phyloP scores from a whole-genome alignment of 1,140 invertebrate genomes.

The Eufriesea mexicana region DNA sequence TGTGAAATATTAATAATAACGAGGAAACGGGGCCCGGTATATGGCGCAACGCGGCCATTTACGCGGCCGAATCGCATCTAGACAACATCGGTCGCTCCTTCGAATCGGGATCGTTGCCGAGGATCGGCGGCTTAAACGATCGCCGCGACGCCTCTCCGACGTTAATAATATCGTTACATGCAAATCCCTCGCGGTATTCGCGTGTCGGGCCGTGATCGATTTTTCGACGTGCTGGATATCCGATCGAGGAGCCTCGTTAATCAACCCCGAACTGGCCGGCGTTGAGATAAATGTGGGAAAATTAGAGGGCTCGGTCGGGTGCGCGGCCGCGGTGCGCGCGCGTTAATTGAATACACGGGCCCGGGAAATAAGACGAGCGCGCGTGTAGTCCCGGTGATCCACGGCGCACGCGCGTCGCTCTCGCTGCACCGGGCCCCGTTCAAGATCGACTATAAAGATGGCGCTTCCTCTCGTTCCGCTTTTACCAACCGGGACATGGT shows the following conservation, averaged over 20 bases:
- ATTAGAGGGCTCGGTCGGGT: constrained; percentile 10
- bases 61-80: constrained; percentile 4
- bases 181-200: constrained; percentile 50
- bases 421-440: background rate
- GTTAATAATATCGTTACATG: constrained; percentile 79
- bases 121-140: constrained; percentile 60
- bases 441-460: constrained; percentile 12
- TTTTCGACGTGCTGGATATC: background rate
- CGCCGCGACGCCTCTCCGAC: constrained; percentile 51
- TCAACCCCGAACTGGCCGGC: background rate
- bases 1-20: constrained; percentile 77
- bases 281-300: constrained; percentile 47
- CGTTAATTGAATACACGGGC: constrained; percentile 24
- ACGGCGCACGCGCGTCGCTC: background rate
- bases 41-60: background rate
- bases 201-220: constrained; percentile 11
- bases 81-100: constrained; percentile 16
- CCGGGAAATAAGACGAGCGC: too few species aligned
- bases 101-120: constrained; percentile 39
- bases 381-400: background rate
- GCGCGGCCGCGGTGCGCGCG: background rate
- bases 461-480: background rate
- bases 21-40: constrained; percentile 60
- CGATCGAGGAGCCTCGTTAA: constrained; percentile 18
- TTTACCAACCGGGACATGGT: background rate